These are phyloP conservation scores for Limnothrissa miodon DNA, from an alignment of 2,113 vertebrate species.

Conservation along the genomic window DNA sequence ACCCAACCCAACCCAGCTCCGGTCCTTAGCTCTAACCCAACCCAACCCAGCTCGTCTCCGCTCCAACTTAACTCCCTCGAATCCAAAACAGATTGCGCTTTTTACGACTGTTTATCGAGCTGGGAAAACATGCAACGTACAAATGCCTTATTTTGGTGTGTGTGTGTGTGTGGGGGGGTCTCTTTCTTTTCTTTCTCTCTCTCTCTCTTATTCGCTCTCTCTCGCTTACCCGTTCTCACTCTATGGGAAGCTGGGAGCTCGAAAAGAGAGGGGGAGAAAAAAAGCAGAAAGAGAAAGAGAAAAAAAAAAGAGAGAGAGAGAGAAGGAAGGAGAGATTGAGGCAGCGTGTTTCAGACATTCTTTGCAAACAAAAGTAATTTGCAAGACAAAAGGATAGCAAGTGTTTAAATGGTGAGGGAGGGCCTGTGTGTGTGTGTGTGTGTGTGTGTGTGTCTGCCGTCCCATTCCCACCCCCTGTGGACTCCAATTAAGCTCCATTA, in stretches of 20 bases:
- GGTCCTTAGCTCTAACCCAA: not conserved
- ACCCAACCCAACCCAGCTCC: no score
- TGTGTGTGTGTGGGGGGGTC: no score
- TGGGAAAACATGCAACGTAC: constrained; percentile 62
- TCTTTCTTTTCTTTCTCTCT: not conserved
- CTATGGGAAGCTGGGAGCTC: constrained; percentile 48
- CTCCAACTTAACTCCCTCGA: constrained; percentile 84
- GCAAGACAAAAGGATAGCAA: constrained; percentile 78
- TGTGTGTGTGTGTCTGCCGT: constrained; percentile 19
- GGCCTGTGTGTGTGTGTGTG: constrained; percentile 53
- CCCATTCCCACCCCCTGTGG: constrained; percentile 60
- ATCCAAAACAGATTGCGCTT: constrained; percentile 80
- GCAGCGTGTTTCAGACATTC: constrained; percentile 66
- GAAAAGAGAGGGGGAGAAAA: constrained; percentile 34
- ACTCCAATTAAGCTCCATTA: constrained; percentile 80
- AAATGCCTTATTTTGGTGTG: not conserved
- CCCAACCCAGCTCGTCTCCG: constrained; percentile 70
- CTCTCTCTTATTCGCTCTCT: not conserved
- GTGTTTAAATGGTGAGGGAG: constrained; percentile 67
- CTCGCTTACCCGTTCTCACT: constrained; percentile 48
- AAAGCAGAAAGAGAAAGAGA: constrained; percentile 32
- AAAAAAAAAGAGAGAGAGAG: constrained; percentile 34
- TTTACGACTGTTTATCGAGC: constrained; percentile 74
- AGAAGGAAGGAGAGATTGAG: constrained; percentile 37
- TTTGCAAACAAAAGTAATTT: constrained; percentile 80